Base-by-base conservation (phyloP, 1,140 invertebrate genomes). In the Andrena cerasifolii region DNA sequence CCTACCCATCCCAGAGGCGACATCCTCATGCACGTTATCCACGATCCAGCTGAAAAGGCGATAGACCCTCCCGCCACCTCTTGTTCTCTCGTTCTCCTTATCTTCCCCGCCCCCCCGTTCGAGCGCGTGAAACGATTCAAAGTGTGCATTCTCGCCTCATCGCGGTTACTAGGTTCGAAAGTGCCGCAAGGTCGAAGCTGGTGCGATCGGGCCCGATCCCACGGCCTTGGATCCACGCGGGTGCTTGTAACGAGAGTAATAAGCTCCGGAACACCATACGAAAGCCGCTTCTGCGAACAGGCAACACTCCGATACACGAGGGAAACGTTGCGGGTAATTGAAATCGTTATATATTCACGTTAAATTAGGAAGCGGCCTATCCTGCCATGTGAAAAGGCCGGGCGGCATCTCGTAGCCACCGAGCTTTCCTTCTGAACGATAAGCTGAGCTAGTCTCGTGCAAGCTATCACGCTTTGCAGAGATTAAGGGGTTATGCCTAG, bases 231-330 rank as follows among this genome's bases (percentile, higher is more conserved):
- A 51, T 77, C 47, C 12, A 36, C 26, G 74, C 36, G 47, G 24
- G 47, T 62, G 47, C 66, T 62, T 61, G 53, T 77, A 53, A 62
- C 56, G 56, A 62, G 74, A 77, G 56, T 70, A 70, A 77, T 54
- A 67, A 61, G 65, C 33, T 28, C 24, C 45, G 24, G 14, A n/a
- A 51, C 54, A 31, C n/a, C 28, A 58, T 16, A 31, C 65, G 47
- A 68, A 61, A 68, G 40, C 31, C 24, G 54, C 54, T 58, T 67
- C 63, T 45, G 54, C 43, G 36, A 59, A 31, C 51, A 4, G 1
- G 10, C 33, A 26, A 54, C 31, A 16, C 7, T 33, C 18, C 18
- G 16, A 6, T 21, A 45, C 43, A 10, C 16, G n/a, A 3, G 18
- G 28, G 21, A 16, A 24, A 43, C 26, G n/a, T 49, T 47, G 62